Percentiles rank a stretch among this genome's conserved stretches.
phyloP scores from a whole-genome alignment of 2,797 vertebrate genomes.

The Delichon dasypus region DNA sequence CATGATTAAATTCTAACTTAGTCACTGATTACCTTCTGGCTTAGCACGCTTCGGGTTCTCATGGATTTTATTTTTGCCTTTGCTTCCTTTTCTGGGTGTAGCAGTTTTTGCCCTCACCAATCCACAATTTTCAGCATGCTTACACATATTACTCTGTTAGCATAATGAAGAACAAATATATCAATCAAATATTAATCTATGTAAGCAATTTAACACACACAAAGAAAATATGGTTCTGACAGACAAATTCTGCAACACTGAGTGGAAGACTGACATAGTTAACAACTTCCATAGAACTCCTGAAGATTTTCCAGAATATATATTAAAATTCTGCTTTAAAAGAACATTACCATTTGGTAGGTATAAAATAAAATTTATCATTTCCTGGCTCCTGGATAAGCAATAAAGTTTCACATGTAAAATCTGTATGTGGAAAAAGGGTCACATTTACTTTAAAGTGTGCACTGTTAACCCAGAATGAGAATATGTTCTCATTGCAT shows the following conservation, averaged over 20 bases:
- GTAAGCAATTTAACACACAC: background rate
- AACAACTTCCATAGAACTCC: constrained; percentile 1
- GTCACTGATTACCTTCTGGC: constrained; percentile 55
- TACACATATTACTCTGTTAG: constrained; percentile 56
- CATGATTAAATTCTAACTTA: constrained; percentile 48
- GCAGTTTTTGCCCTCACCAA: background rate
- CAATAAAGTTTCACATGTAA: background rate
- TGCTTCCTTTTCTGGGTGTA: background rate
- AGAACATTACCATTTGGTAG: background rate
- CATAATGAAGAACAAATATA: constrained; percentile 14
- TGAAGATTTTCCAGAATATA: background rate
- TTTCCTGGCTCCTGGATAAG: background rate
- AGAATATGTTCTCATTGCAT: background rate
- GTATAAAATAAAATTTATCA: background rate
- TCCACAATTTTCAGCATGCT: constrained; percentile 46
- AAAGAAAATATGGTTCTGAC: background rate
- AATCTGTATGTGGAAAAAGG: background rate
- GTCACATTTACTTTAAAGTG: background rate
- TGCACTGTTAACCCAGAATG: background rate
- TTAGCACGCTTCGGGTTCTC: background rate
- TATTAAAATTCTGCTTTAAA: background rate
- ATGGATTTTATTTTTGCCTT: background rate
- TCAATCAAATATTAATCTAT: background rate
- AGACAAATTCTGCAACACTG: background rate
- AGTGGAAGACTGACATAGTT: background rate